Conservation (phyloP, 1,140 invertebrate genomes). For the Lutraria rhynchaena region DNA sequence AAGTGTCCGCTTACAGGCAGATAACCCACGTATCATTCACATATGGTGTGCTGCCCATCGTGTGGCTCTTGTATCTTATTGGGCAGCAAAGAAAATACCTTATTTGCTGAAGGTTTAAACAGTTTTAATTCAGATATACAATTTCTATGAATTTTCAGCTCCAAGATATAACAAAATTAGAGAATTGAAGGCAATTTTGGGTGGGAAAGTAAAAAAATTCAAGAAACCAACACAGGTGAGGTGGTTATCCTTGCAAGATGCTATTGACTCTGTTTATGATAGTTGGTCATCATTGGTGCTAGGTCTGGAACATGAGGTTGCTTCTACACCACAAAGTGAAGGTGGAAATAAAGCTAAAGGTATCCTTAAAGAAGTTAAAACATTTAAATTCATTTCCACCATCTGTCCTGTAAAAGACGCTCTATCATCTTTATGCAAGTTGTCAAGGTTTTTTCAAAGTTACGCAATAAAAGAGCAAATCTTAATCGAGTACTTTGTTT, state of each 20-base stretch:
- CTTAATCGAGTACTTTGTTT: too few species aligned
- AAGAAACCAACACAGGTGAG: slow-evolving; percentile 13
- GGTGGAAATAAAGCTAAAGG: neutral
- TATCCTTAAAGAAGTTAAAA: neutral
- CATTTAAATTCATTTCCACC: slow-evolving; percentile 2
- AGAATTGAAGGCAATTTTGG: slow-evolving; percentile 2
- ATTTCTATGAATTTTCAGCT: neutral
- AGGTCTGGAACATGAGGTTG: slow-evolving; percentile 1
- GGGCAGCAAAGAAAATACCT: slow-evolving; percentile 11
- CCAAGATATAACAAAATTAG: neutral
- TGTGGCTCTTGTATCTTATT: neutral
- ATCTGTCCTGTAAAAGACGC: slow-evolving; percentile 15
- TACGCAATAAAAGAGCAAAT: too few species aligned
- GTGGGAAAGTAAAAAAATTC: neutral
- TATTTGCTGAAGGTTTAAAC: neutral
- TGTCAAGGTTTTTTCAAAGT: slow-evolving; percentile 4
- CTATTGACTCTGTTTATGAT: neutral
- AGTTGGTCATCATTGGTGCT: neutral
- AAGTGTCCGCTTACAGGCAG: neutral
- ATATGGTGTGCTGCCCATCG: slow-evolving; percentile 25
- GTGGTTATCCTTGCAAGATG: slow-evolving; percentile 22
- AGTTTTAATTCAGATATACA: neutral
- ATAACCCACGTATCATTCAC: neutral
- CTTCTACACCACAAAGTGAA: neutral
- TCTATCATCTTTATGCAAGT: neutral